Evolutionary conservation across 2,797 vertebrate species (phyloP), one percentile per base, ranked within the genome.

Genomic region (Melanogrammus aeglefinus): DNA sequence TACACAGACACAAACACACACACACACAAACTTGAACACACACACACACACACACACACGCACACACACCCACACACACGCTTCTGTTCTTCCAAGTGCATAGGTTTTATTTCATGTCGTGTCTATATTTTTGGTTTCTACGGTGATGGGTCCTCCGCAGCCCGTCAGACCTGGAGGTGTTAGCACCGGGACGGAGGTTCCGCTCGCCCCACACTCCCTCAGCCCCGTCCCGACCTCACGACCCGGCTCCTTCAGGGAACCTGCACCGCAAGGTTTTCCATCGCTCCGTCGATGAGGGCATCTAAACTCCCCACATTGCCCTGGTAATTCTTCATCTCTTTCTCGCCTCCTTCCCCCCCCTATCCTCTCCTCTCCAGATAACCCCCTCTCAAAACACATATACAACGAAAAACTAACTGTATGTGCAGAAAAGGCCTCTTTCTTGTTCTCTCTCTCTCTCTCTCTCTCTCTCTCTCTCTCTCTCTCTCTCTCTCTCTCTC

Each of bases 221-320:
- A 36, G 74, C 76, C 14, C 18, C 18, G 82, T 82, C 36, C 24
- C 81, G 81, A 82, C 83, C 80, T 88, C 80, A 83, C 80, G 75
- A 83, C 85, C 85, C 86, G 86, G 87, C 80, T 84, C 88, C 87
- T 90, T 35, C 88, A 89, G 81, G 87, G 83, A 84, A 89, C 89
- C 91, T 90, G 83, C 86, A 89, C 84, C 86, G 83, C 83, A 82
- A 86, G 86, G 80, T 89, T 92, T 89, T 89, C 90, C 89, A 91
- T 91, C 90, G 90, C 79, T n/a, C 51, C 21, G 85, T 91, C 89
- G 90, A 86, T 88, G 90, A 86, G 9, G 12, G 86, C 85, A 91
- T 92, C 88, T 90, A 84, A 93, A 91, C 87, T 90, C 78, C 87
- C 83, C 84, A 90, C 90, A 39, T 7, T 90, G 90, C 86, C 89